A percentile compares a stretch with the other conserved stretches of the same genome.
These are phyloP conservation scores for Panulirus ornatus DNA, from an alignment of 1,140 invertebrate genomes.

Conservation along the genomic window DNA sequence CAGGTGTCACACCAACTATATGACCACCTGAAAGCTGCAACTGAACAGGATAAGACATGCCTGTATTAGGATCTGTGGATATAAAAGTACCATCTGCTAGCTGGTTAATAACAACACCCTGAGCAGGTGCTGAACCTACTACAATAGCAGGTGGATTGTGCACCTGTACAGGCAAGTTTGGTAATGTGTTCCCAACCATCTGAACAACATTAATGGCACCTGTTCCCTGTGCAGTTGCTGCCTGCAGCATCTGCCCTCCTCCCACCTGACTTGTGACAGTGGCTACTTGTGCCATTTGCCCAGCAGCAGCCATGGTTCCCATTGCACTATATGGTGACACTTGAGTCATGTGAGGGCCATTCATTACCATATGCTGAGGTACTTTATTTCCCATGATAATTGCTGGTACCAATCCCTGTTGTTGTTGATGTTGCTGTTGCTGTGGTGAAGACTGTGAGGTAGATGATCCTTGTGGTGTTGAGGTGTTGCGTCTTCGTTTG, in stretches of 20 bases:
- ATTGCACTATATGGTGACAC: constrained; percentile 71
- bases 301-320: constrained; percentile 63
- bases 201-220: constrained; percentile 75
- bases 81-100: constrained; percentile 74
- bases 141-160: constrained; percentile 72
- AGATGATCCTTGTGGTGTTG: constrained; percentile 70
- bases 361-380: constrained; percentile 73
- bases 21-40: constrained; percentile 70
- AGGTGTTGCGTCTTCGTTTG: constrained; percentile 72
- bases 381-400: constrained; percentile 73
- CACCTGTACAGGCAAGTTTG: constrained; percentile 69
- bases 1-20: constrained; percentile 73
- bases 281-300: constrained; percentile 70
- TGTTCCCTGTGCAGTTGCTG: constrained; percentile 66
- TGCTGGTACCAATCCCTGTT: constrained; percentile 66
- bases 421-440: constrained; percentile 68
- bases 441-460: constrained; percentile 68
- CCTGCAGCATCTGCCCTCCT: constrained; percentile 66
- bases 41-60: constrained; percentile 74
- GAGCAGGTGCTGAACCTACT: constrained; percentile 69
- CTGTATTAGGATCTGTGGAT: constrained; percentile 74
- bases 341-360: constrained; percentile 70
- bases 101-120: constrained; percentile 72
- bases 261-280: constrained; percentile 65
- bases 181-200: constrained; percentile 74